Conservation (phyloP, 2,797 vertebrate genomes). For the Lutjanus campechanus region DNA sequence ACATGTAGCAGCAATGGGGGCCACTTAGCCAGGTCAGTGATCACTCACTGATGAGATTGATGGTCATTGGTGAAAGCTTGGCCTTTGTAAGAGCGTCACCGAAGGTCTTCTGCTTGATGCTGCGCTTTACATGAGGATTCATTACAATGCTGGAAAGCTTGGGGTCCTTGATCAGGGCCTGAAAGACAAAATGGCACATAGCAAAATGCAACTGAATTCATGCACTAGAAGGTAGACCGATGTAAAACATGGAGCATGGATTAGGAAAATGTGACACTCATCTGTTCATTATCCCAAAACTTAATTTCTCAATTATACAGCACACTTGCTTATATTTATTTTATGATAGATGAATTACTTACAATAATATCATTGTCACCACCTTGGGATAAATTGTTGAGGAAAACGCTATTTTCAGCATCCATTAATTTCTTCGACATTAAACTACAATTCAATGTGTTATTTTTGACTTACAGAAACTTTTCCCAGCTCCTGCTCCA, state of each 20-base stretch:
- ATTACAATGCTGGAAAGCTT: constrained; percentile 87
- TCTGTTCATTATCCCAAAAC: neutral
- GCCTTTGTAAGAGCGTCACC: constrained; percentile 87
- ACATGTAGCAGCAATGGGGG: too few species aligned
- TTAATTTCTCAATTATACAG: neutral
- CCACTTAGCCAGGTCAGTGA: neutral
- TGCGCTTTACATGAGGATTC: constrained; percentile 93
- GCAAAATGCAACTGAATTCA: neutral
- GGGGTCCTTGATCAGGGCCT: constrained; percentile 92
- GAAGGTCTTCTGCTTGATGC: constrained; percentile 89
- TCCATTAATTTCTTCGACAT: neutral
- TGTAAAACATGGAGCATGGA: neutral
- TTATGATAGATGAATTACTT: too few species aligned
- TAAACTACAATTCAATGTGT: neutral
- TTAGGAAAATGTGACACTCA: neutral
- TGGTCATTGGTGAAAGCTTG: constrained; percentile 88
- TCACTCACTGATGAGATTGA: constrained; percentile 96
- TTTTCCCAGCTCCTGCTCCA: constrained; percentile 92
- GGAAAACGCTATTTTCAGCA: neutral
- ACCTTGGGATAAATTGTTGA: neutral
- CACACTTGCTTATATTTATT: too few species aligned
- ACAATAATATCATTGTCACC: neutral
- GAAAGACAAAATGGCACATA: constrained; percentile 17
- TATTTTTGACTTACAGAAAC: constrained; percentile 86
- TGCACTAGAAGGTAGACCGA: neutral